These are phyloP conservation scores for Pelochelys cantorii DNA, from an alignment of 2,797 vertebrate genomes.

Conservation along the genomic window DNA sequence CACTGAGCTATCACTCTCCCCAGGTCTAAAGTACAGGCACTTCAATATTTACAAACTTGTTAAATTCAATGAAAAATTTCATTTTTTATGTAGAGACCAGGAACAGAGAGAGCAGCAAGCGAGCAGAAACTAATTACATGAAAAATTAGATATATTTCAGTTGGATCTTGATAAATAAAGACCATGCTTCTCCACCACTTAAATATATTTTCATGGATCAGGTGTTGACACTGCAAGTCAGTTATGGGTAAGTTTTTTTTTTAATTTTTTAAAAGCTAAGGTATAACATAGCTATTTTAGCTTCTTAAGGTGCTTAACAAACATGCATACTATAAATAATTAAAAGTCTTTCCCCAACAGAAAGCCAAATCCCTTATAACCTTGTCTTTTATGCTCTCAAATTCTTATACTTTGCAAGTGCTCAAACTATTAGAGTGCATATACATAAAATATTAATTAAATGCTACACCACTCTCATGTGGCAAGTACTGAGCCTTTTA, in stretches of 20 bases:
- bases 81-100: neutral
- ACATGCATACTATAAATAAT: neutral
- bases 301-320: neutral
- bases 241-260: neutral
- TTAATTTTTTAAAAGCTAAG: neutral
- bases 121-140: neutral
- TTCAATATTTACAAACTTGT: neutral
- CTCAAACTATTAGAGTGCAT: neutral
- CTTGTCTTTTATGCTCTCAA: neutral
- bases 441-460: neutral
- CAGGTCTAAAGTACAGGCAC: neutral
- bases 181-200: neutral
- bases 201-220: neutral
- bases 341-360: neutral
- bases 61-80: neutral
- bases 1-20: too few relatives aligned
- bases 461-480: neutral
- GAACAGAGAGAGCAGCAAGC: neutral
- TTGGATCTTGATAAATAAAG: neutral
- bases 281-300: neutral
- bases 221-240: neutral
- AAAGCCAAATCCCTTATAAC: neutral
- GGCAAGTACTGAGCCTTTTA: neutral
- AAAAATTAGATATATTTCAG: neutral
- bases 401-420: neutral